Evolutionary conservation across 2,888 invertebrate genomes (phyloP).

Genomic region (Elysia crispata): DNA sequence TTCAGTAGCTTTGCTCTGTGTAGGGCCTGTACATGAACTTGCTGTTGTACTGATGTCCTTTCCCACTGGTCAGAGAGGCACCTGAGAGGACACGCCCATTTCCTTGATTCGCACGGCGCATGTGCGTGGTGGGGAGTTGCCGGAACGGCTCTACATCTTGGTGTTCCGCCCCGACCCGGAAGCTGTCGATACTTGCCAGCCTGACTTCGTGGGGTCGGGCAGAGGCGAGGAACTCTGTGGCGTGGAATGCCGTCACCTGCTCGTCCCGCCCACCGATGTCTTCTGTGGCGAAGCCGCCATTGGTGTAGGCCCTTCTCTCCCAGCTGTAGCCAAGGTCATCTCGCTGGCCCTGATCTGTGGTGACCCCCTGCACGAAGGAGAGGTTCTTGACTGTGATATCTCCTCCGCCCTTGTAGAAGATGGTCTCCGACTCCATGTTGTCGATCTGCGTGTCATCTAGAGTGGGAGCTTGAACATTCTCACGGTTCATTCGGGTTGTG

Average conservation of each 20-base stretch:
- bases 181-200: neutral
- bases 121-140: too few species aligned
- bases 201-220: too few species aligned
- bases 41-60: slow-evolving; percentile 36
- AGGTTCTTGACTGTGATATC: neutral
- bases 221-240: too few species aligned
- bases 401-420: slow-evolving; percentile 36
- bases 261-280: neutral
- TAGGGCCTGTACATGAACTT: slow-evolving; percentile 49
- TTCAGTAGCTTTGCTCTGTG: slow-evolving; percentile 45
- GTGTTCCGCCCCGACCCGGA: neutral
- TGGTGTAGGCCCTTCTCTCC: neutral
- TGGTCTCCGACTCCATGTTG: slow-evolving; percentile 30
- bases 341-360: neutral
- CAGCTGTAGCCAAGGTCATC: neutral
- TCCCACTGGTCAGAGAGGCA: too few species aligned
- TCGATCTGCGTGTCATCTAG: slow-evolving; percentile 22
- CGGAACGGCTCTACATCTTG: neutral
- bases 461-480: too few species aligned
- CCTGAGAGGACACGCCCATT: too few species aligned
- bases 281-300: neutral
- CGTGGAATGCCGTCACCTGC: too few species aligned
- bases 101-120: too few species aligned
- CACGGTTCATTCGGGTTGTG: neutral
- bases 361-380: neutral